A percentile compares a stretch with the other conserved stretches of the same genome.
phyloP scores from a whole-genome alignment of 37 sponge, comb jelly and placozoan species.

The Chondrilla cf. caribensis region DNA sequence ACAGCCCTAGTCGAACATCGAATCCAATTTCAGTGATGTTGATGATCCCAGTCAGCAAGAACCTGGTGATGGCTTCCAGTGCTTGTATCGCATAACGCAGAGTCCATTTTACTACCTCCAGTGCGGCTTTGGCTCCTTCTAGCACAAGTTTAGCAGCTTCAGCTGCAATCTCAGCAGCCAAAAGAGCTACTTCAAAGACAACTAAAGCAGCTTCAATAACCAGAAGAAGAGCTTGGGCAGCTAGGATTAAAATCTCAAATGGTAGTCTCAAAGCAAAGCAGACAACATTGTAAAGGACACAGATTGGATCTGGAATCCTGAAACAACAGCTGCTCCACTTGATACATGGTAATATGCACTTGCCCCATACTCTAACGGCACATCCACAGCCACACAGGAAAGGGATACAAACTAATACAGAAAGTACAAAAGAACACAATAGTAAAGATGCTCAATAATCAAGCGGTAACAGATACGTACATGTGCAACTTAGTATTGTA shows the following conservation, averaged over 20 bases:
- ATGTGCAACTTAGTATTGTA: no score
- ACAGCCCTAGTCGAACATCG: slow-evolving; percentile 3
- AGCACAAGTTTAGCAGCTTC: no score
- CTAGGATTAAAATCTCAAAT: background rate
- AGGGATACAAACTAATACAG: slow-evolving; percentile 17
- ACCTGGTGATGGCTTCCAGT: background rate
- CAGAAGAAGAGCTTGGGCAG: background rate
- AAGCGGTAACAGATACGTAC: no score
- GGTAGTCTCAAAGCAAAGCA: background rate
- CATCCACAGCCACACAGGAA: slow-evolving; percentile 20
- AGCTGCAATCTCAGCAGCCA: background rate
- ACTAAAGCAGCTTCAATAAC: background rate
- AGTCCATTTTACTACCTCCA: background rate
- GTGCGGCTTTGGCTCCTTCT: background rate
- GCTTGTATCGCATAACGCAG: background rate
- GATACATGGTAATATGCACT: background rate
- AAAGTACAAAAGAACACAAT: no score
- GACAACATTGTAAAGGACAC: slow-evolving; percentile 2
- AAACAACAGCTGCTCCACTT: slow-evolving; percentile 28
- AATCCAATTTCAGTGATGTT: slow-evolving; percentile 21
- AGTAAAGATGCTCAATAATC: no score
- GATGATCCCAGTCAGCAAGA: slow-evolving; percentile 1
- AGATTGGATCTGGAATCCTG: slow-evolving; percentile 31
- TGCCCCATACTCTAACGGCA: slow-evolving; percentile 20
- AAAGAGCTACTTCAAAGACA: background rate